Percentiles rank a stretch among this genome's conserved stretches.
Evolutionary conservation across 1,140 invertebrate genomes (phyloP).

Genomic region (Drosophila rufa): DNA sequence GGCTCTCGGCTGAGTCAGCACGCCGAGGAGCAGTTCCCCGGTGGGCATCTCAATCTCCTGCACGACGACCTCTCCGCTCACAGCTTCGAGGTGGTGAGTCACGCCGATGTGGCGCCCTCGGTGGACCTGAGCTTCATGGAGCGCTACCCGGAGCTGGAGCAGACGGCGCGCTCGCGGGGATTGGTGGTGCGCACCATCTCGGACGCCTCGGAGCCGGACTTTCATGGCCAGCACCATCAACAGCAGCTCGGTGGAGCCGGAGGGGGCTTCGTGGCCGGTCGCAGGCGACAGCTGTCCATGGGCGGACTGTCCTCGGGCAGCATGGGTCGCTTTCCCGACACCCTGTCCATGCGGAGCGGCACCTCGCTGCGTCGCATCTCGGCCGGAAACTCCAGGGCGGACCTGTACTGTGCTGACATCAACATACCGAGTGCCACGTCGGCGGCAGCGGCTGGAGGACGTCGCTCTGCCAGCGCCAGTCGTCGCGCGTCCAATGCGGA

Average conservation of each 20-base stretch:
- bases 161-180: slow-evolving; percentile 70
- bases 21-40: slow-evolving; percentile 62
- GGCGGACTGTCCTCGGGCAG: slow-evolving; percentile 73
- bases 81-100: slow-evolving; percentile 71
- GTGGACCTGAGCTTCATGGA: slow-evolving; percentile 78
- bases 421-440: slow-evolving; percentile 62
- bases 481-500: slow-evolving; percentile 79
- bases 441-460: slow-evolving; percentile 27
- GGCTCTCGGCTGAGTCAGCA: slow-evolving; percentile 86
- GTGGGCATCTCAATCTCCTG: slow-evolving; percentile 33
- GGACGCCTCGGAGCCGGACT: slow-evolving; percentile 72
- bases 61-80: slow-evolving; percentile 66
- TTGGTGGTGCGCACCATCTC: slow-evolving; percentile 79
- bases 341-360: slow-evolving; percentile 75
- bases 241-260: slow-evolving; percentile 13
- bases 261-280: slow-evolving; percentile 43
- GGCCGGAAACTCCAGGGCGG: slow-evolving; percentile 70
- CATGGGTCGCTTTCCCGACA: slow-evolving; percentile 63
- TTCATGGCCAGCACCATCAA: slow-evolving; percentile 25
- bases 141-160: slow-evolving; percentile 79
- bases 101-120: slow-evolving; percentile 70
- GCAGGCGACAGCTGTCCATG: slow-evolving; percentile 70
- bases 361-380: slow-evolving; percentile 77
- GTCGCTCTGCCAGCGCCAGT: slow-evolving; percentile 73
- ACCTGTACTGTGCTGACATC: slow-evolving; percentile 79